Evolutionary conservation across 2,113 vertebrate species (phyloP).

Genomic region (Steatornis caripensis): DNA sequence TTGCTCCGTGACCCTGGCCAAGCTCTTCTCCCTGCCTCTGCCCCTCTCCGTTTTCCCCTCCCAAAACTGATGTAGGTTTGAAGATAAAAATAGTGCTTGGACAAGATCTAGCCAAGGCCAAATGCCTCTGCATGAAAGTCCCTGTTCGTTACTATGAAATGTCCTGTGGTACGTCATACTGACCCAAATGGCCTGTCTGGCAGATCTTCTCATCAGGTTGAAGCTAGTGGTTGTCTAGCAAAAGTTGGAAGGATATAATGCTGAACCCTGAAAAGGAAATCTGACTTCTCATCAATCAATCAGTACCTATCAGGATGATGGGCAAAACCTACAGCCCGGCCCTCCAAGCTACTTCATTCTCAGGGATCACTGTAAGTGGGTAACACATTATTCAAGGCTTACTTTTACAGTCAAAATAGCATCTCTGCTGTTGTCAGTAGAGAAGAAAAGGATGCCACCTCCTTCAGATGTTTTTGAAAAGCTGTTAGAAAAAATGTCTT

Average conservation of each 20-base stretch:
- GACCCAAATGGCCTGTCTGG: not conserved
- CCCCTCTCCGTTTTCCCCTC: not conserved
- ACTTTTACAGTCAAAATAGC: not conserved
- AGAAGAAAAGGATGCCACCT: not conserved
- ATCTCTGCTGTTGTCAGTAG: not conserved
- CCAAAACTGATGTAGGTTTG: not conserved
- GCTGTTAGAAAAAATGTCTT: not conserved
- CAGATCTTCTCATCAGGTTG: not conserved
- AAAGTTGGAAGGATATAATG: not conserved
- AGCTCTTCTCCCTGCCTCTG: not conserved
- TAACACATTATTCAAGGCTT: not conserved
- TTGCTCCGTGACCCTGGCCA: not conserved
- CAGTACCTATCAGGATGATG: not conserved
- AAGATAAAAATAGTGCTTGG: not conserved
- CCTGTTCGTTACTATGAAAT: not conserved
- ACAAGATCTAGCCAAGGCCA: not conserved
- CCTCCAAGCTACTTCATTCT: not conserved
- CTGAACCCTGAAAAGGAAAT: not conserved
- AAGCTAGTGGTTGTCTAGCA: not conserved
- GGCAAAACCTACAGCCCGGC: not conserved
- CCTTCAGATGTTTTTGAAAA: not conserved
- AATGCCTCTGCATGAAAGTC: not conserved
- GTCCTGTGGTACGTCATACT: not conserved
- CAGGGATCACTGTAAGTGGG: not conserved
- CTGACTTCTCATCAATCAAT: not conserved